phyloP scores from a whole-genome alignment of 2,113 vertebrate species.

The Nothobranchius kuhntae region DNA sequence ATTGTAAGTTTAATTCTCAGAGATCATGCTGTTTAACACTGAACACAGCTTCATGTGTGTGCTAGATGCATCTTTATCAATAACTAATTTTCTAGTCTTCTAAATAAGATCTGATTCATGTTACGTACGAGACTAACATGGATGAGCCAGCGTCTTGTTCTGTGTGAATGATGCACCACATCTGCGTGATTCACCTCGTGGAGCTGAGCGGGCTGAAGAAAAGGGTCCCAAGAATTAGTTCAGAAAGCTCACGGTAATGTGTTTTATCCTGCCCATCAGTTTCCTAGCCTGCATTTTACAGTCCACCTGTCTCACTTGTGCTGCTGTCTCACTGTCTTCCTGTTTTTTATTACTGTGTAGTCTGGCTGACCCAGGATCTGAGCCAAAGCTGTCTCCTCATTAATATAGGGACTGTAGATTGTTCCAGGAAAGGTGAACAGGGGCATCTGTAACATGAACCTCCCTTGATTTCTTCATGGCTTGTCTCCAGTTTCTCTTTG shows the following conservation, averaged over 20 bases:
- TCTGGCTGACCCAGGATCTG: slow-evolving; percentile 22
- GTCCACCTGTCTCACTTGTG: slow-evolving; percentile 14
- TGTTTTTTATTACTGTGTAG: slow-evolving; percentile 33
- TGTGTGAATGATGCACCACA: slow-evolving; percentile 30
- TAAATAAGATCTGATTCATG: slow-evolving; percentile 6
- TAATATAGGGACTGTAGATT: slow-evolving; percentile 68
- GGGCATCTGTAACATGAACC: slow-evolving; percentile 65
- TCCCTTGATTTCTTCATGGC: slow-evolving; percentile 45
- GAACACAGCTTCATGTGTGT: neutral
- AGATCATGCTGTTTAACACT: no score
- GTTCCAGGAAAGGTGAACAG: slow-evolving; percentile 71
- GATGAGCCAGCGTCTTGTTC: slow-evolving; percentile 29
- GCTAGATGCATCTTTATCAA: neutral
- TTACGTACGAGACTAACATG: slow-evolving; percentile 28
- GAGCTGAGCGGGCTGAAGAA: slow-evolving; percentile 1
- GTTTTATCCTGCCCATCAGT: no score
- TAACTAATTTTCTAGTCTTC: neutral
- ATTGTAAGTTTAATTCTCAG: no score
- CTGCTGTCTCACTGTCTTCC: slow-evolving; percentile 30
- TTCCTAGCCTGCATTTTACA: slow-evolving; percentile 11
- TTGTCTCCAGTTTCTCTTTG: slow-evolving; percentile 68
- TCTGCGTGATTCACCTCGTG: slow-evolving; percentile 56
- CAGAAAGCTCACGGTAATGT: slow-evolving; percentile 1
- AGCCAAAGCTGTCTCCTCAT: slow-evolving; percentile 39
- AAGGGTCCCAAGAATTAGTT: neutral